Conservation (phyloP, 2,113 vertebrate species). For the Salvelinus sp. region DNA sequence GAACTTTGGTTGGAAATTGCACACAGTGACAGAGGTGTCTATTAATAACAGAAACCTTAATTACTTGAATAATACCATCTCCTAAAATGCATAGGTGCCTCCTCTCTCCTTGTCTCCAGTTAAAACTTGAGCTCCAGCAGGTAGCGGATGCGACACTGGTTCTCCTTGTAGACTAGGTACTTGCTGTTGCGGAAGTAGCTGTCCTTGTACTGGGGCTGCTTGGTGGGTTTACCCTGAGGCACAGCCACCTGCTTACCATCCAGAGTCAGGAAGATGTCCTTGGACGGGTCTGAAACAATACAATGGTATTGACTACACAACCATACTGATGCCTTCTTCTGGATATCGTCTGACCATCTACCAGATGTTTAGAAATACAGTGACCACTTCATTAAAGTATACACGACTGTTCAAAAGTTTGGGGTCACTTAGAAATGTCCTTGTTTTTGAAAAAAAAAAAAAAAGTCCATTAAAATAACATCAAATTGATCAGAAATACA, state of each 20-base stretch:
- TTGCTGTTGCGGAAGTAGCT: constrained; percentile 84
- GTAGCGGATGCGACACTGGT: constrained; percentile 84
- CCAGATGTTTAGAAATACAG: background rate
- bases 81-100: background rate
- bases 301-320: background rate
- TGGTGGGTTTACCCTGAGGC: constrained; percentile 78
- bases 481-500: too few species aligned
- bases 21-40: background rate
- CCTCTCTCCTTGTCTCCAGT: background rate
- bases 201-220: constrained; percentile 61
- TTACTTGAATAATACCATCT: background rate
- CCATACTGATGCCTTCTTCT: background rate
- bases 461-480: too few species aligned
- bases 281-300: constrained; percentile 75
- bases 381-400: too few species aligned
- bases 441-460: too few species aligned
- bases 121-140: constrained; percentile 81
- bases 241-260: constrained; percentile 81
- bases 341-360: background rate
- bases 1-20: background rate
- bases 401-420: too few species aligned
- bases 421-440: too few species aligned
- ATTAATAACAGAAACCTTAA: background rate
- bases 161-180: constrained; percentile 90
- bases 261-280: constrained; percentile 75